Conservation (phyloP, 2,113 vertebrate species). For the Onychostruthus taczanowskii region DNA sequence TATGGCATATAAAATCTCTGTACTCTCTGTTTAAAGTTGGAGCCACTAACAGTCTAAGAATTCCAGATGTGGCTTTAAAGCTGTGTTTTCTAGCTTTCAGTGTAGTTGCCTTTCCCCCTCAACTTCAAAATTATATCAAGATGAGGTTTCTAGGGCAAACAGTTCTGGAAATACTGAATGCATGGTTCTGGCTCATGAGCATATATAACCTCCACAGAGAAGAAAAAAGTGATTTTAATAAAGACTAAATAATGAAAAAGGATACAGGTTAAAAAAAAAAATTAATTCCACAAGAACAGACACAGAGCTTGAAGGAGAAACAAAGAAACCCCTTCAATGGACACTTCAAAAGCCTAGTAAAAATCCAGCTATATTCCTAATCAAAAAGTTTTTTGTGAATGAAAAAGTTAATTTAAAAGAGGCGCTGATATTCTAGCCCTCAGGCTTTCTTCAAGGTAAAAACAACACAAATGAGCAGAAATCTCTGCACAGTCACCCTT, state of each 20-base stretch:
- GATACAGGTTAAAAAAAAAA: conserved; percentile 22
- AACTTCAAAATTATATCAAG: conserved; percentile 46
- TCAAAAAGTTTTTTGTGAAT: conserved; percentile 2
- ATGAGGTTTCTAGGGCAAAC: conserved; percentile 26
- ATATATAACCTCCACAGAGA: not conserved
- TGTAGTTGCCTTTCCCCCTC: not conserved
- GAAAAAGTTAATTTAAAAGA: conserved; percentile 25
- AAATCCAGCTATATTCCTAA: not conserved
- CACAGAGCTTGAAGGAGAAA: not conserved
- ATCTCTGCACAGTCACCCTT: not conserved
- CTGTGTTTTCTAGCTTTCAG: not conserved
- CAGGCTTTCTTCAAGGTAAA: conserved; percentile 29
- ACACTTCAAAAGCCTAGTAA: conserved; percentile 25
- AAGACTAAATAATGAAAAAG: conserved; percentile 22
- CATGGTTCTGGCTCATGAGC: not conserved
- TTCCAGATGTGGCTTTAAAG: conserved; percentile 58
- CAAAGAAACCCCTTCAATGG: not conserved
- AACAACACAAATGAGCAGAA: not conserved
- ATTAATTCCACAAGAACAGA: not conserved
- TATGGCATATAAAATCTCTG: conserved; percentile 19
- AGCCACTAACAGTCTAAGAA: conserved; percentile 37
- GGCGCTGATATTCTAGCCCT: not conserved
- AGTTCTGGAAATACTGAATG: conserved; percentile 1
- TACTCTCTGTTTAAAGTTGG: conserved; percentile 17
- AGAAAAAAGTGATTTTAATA: conserved; percentile 36